Evolutionary conservation across 2,113 vertebrate genomes (phyloP).

Genomic region (Glareola pratincola): DNA sequence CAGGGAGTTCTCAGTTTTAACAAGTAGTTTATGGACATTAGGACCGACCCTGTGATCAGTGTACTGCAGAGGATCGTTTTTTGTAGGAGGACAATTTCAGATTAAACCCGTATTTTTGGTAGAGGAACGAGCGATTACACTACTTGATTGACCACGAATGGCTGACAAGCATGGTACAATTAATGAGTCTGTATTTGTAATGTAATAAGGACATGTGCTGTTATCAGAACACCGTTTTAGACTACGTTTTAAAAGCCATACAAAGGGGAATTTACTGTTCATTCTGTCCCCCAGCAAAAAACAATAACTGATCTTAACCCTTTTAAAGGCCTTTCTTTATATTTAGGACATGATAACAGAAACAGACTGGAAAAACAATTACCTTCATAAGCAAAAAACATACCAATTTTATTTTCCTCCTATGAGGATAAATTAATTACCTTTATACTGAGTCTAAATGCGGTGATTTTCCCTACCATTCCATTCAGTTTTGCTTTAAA

Average conservation of each 20-base stretch:
- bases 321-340: not conserved
- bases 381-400: not conserved
- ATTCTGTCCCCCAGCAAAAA: not conserved
- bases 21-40: not conserved
- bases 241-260: not conserved
- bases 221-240: not conserved
- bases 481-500: conserved; percentile 66
- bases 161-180: not conserved
- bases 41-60: not conserved
- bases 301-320: not conserved
- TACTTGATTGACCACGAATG: not conserved
- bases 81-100: not conserved
- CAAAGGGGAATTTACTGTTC: not conserved
- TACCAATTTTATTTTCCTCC: not conserved
- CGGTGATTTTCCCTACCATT: not conserved
- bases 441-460: not conserved
- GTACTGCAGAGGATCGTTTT: not conserved
- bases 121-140: not conserved
- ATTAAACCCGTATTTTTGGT: not conserved
- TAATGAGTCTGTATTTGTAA: not conserved
- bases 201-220: not conserved
- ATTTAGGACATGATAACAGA: not conserved
- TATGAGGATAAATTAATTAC: conserved; percentile 20
- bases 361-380: not conserved
- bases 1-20: not conserved